A percentile compares a stretch with the other conserved stretches of the same genome.
phyloP scores from a whole-genome alignment of 2,797 vertebrate genomes.

The Chelmon rostratus region DNA sequence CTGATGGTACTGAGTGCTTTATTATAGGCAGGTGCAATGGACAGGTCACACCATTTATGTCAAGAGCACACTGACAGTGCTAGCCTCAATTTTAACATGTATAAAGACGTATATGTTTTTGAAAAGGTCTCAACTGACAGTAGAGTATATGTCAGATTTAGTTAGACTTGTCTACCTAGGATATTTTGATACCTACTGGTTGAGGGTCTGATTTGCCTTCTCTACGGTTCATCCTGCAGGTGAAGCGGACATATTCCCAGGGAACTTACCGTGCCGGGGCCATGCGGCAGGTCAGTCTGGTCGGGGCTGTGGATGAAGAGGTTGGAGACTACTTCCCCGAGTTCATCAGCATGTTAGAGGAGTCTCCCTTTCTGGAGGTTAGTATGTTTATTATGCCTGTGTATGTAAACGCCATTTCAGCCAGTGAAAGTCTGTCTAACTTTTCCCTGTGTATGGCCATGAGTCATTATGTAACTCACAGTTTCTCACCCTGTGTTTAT shows the following conservation, averaged over 20 bases:
- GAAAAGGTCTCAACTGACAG: not conserved
- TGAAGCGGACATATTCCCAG: slow-evolving; percentile 98
- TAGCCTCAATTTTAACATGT: not conserved
- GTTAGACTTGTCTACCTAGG: not conserved
- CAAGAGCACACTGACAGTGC: not conserved
- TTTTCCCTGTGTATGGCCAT: not conserved
- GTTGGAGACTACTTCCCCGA: slow-evolving; percentile 99
- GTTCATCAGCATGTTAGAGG: slow-evolving; percentile 96
- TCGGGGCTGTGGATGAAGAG: slow-evolving; percentile 98
- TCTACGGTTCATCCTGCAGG: slow-evolving; percentile 79
- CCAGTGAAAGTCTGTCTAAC: not conserved
- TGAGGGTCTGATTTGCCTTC: slow-evolving; percentile 32
- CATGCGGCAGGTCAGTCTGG: slow-evolving; percentile 99
- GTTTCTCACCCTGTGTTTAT: slow-evolving; percentile 38
- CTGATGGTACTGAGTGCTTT: not conserved
- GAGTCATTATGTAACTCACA: not conserved
- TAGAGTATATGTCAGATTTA: not conserved
- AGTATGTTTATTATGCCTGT: slow-evolving; percentile 58
- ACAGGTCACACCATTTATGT: slow-evolving; percentile 21
- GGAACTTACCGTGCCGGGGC: slow-evolving; percentile 98
- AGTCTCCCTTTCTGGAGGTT: slow-evolving; percentile 97
- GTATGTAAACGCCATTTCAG: not conserved
- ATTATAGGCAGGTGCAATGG: slow-evolving; percentile 9
- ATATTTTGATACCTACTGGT: not conserved
- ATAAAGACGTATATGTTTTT: not conserved